These are phyloP conservation scores for Plotosus lineatus DNA, from an alignment of 2,113 vertebrate genomes.

Conservation along the genomic window DNA sequence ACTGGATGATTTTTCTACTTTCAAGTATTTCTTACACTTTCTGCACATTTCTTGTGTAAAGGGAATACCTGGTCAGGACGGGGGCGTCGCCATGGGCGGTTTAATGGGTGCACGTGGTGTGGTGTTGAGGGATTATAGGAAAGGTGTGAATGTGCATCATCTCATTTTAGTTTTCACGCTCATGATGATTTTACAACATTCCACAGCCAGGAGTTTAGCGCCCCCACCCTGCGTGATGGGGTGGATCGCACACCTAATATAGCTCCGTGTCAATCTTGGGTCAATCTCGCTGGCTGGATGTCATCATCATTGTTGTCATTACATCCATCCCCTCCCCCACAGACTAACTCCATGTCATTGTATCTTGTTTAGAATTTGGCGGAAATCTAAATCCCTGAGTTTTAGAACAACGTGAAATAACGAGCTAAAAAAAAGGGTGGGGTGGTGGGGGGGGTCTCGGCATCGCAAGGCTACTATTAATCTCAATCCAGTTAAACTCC, in stretches of 20 bases:
- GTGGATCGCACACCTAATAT: slow-evolving; percentile 1
- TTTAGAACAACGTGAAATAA: too few species aligned
- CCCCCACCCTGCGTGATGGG: background rate
- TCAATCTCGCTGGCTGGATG: background rate
- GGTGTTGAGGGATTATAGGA: background rate
- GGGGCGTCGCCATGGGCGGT: slow-evolving; percentile 11
- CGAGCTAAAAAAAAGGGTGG: too few species aligned
- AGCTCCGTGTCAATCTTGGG: background rate
- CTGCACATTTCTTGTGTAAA: background rate
- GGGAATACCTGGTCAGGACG: background rate
- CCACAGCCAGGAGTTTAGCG: slow-evolving; percentile 34
- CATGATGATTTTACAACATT: slow-evolving; percentile 42
- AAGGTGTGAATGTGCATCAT: slow-evolving; percentile 21
- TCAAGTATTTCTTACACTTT: slow-evolving; percentile 7
- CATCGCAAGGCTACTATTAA: too few species aligned
- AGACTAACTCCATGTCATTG: background rate
- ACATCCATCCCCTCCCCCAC: background rate
- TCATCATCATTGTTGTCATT: background rate
- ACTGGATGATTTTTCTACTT: slow-evolving; percentile 21
- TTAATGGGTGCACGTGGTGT: background rate
- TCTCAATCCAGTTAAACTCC: too few species aligned
- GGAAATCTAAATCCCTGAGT: too few species aligned
- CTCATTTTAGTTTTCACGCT: slow-evolving; percentile 10
- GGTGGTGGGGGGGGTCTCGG: too few species aligned
- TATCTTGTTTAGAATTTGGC: background rate